Evolutionary conservation across 1,140 invertebrate genomes (phyloP), one percentile per base, ranked within the genome.

Genomic region (Parapsyche elsis): DNA sequence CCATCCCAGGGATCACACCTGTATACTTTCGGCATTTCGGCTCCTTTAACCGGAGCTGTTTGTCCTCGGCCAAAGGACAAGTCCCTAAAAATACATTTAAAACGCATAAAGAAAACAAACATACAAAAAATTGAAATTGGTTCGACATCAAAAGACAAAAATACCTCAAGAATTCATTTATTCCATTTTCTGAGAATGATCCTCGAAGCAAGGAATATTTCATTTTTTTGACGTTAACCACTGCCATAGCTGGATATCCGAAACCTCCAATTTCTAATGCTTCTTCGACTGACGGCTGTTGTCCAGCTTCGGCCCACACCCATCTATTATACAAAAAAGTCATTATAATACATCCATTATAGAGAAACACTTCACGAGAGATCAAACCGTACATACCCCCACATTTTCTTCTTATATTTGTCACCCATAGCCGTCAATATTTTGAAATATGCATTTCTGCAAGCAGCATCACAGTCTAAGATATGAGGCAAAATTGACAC

Each of bases 141-240:
- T n/a, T n/a, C n/a, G n/a, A n/a, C n/a, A n/a, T n/a, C n/a, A n/a
- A n/a, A 67, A 16, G 64, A 4, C 7, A 38, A 38, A 49, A 75
- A 84, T 87, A 93, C 92, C 93, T 92, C 9, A 98, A 89, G 89
- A 99, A 99, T 88, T 98, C 97, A 84, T 95, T 94, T 85, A 99
- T 98, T 80, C 99, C 99, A 79, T 95, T 94, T 83, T 95, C 92
- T 5, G 96, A 98, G 89, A 99, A 99, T 23, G 98, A 95, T 64
- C 98, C 98, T 84, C 95, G 93, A 0, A 99, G 89, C 1, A 97
- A 90, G 0, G 97, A 96, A 89, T 95, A 99, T 86, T 98, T 99
- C 93, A 98, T 95, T 90, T 99, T 99, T 88, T 98, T 97, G 9
- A 94, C 92, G 88, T 99, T 99, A 30, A 99, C 93, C 23, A 97